Evolutionary conservation across 2,888 invertebrate species (phyloP), one percentile per base, ranked within the genome.

Genomic region (Idaea dimidiata): DNA sequence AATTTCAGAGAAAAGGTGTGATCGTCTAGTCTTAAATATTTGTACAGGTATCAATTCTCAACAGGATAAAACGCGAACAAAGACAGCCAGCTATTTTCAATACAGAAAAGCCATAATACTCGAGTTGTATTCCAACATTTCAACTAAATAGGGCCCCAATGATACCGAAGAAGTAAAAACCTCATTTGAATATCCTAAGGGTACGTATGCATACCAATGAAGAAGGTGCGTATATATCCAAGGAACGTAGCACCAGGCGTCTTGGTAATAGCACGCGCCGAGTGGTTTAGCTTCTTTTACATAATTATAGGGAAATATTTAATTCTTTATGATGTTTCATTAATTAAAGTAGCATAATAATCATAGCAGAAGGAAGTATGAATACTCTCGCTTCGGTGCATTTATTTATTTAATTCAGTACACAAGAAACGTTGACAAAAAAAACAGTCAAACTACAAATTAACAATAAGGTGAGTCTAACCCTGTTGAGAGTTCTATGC

Each of bases 171-270:
- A 72, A 77, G 79, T 76, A 83, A 82, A 82, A 83, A 84, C 66
- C 74, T 81, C 71, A 85, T 86, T 87, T 85, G 75, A 84, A 86
- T 87, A 81, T 67, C 73, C 69, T 70, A 74, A 72, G 75, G 81
- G 81, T 79, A 76, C 78, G 73, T 77, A 76, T 81, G 85, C 84
- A 84, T 84, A 80, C 43, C 10, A 43, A 43, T 43, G 43, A 43
- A 8, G 43, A 3, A 43, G 43, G 14, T 33, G 14, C 73, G 76
- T 83, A 83, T 83, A 83, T 75, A 65, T 61, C 66, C 69, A 77
- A 65, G 58, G 14, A 43, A 14, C 43, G 43, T 43, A 43, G 63
- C 65, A 69, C 66, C 71, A 75, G 78, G 79, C 71, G 73, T 72
- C 66, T 60, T 57, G 64, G 69, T 72, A 72, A 70, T 66, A 75